Evolutionary conservation across 2,113 vertebrate genomes (phyloP).

Genomic region (Edolisoma coerulescens): DNA sequence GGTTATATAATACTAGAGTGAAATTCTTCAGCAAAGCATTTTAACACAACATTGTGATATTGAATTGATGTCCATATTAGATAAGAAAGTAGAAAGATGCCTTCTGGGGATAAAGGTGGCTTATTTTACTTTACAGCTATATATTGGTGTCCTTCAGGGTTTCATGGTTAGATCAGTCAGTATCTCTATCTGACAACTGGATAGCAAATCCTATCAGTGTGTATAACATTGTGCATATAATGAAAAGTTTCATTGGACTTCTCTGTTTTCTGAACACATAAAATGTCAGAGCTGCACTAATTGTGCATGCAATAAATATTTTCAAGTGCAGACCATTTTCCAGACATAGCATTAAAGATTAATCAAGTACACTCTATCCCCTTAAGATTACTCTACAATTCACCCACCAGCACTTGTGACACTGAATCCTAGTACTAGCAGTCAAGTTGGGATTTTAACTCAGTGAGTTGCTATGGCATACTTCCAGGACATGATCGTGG

Average conservation of each 20-base stretch:
- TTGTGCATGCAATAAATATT: not conserved
- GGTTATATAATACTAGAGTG: not conserved
- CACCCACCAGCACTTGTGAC: slow-evolving; percentile 51
- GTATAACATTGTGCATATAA: not conserved
- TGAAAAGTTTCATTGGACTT: not conserved
- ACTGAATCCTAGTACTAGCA: slow-evolving; percentile 42
- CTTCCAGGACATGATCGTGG: slow-evolving; percentile 71
- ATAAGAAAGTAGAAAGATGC: not conserved
- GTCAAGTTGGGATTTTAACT: slow-evolving; percentile 73
- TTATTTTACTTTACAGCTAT: not conserved
- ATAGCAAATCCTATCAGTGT: not conserved
- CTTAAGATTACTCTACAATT: slow-evolving; percentile 32
- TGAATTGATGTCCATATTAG: not conserved
- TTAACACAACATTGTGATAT: not conserved
- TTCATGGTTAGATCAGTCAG: not conserved
- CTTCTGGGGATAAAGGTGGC: not conserved
- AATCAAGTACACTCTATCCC: slow-evolving; percentile 11
- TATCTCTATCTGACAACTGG: not conserved
- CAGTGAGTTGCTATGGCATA: slow-evolving; percentile 68
- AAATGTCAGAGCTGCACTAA: not conserved
- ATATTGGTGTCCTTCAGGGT: not conserved
- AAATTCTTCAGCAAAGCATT: not conserved
- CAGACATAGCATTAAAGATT: slow-evolving; percentile 26
- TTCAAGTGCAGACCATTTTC: not conserved
- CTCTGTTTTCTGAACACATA: not conserved